Percentiles rank a stretch among this genome's conserved stretches.
These are phyloP conservation scores for Drosophila azteca DNA, from an alignment of 1,140 invertebrate species.

Conservation along the genomic window DNA sequence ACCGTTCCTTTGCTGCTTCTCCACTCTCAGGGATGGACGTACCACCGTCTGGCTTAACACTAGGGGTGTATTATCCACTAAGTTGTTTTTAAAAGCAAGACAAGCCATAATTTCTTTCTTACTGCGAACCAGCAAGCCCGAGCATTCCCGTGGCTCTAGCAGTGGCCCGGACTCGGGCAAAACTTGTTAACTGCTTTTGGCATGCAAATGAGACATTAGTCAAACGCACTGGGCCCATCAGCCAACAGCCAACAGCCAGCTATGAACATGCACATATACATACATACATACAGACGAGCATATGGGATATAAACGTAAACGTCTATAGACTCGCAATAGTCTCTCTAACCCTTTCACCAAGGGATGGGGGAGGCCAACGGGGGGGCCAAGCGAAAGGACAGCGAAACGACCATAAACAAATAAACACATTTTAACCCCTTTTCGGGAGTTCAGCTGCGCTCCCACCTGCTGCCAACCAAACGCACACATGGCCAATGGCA, in stretches of 20 bases:
- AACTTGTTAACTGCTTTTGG: conserved; percentile 82
- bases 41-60: conserved; percentile 67
- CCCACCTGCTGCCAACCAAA: no score
- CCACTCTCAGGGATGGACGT: conserved; percentile 27
- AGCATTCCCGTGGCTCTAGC: no score
- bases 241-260: conserved; percentile 49
- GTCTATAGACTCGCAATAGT: no score
- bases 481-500: no score
- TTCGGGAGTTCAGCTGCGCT: conserved; percentile 36
- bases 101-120: conserved; percentile 74
- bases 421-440: conserved; percentile 80
- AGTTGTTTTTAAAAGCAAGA: conserved; percentile 82
- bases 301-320: background rate
- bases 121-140: conserved; percentile 29
- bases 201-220: conserved; percentile 82
- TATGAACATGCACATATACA: conserved; percentile 15
- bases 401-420: conserved; percentile 67
- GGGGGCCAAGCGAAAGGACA: conserved; percentile 28
- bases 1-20: conserved; percentile 21
- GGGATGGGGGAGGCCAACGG: conserved; percentile 15
- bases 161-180: conserved; percentile 45
- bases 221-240: conserved; percentile 65
- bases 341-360: conserved; percentile 30
- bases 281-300: no score
- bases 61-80: conserved; percentile 80